Evolutionary conservation across 1,140 invertebrate species (phyloP), one percentile per base, ranked within the genome.

Genomic region (Cyphomyrmex costatus): DNA sequence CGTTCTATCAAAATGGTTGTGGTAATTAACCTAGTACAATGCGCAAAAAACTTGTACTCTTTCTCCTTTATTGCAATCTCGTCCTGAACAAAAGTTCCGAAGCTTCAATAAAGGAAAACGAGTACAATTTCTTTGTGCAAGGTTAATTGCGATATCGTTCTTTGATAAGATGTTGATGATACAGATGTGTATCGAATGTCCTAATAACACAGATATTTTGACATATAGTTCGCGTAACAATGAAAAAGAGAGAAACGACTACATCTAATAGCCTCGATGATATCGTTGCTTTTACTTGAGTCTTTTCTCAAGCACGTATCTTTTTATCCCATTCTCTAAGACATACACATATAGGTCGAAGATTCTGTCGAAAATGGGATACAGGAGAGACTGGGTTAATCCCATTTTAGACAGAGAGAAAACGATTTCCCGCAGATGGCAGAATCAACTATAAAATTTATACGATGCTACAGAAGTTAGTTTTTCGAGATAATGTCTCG

Each of bases 361-460:
- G 60, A 33, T 86, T 70, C 56, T 24, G 27, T 68, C 42, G 66
- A 46, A 89, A 89, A 68, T 78, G 27, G 42, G 53, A 80, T 85
- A 73, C 68, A 33, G 30, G 60, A 24, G 42, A 30, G 42, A 36
- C 27, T 6, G 10, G 14, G 14, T 7, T 86, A 88, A 88, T 86
- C 60, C 33, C 16, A 80, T 89, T 79, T 66, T 68, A 46, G 86
- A 60, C 7, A n/a, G 21, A 53, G 66, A 60, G 63, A n/a, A 53
- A 77, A 85, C 10, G 10, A 16, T 24, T 30, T 63, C 3, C 5
- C 21, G 36, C 61, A 46, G 49, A 80, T 66, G 4, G 7, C 14
- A 12, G 12, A 21, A 60, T 77, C 86, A 46, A 56, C 21, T 58
- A 19, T 8, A 21, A 42, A 71, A 70, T 77, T 85, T 71, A 70